Conservation (phyloP, 2,888 invertebrate genomes). For the Sinodicranocentrus sp. region DNA sequence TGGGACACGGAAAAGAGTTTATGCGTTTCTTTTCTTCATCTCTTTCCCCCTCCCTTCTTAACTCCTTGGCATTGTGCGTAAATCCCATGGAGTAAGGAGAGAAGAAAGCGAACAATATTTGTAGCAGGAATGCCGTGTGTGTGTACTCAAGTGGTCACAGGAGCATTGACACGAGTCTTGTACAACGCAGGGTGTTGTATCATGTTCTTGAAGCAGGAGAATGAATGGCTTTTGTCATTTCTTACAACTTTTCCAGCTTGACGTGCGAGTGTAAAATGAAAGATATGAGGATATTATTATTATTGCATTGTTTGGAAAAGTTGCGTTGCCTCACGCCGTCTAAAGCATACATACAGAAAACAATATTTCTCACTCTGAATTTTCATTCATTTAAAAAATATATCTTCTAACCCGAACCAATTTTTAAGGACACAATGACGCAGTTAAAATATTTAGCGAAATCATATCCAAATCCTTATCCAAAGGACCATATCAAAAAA, state of each 20-base stretch:
- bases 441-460: too few relatives aligned
- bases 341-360: too few relatives aligned
- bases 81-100: background rate
- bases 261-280: background rate
- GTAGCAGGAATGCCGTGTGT: constrained; percentile 27
- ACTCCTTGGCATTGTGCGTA: background rate
- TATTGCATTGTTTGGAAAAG: too few relatives aligned
- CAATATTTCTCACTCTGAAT: background rate
- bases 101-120: constrained; percentile 20
- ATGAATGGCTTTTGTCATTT: constrained; percentile 43
- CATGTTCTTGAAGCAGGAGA: constrained; percentile 26
- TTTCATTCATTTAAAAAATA: constrained; percentile 10
- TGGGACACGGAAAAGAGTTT: constrained; percentile 11
- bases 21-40: background rate
- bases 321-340: too few relatives aligned
- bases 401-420: too few relatives aligned
- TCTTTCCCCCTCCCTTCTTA: background rate
- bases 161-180: constrained; percentile 63
- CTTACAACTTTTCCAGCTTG: too few relatives aligned
- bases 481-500: too few relatives aligned
- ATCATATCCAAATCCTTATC: too few relatives aligned
- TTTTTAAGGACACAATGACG: too few relatives aligned
- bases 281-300: too few relatives aligned
- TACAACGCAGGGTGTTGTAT: constrained; percentile 45
- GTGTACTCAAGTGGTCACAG: constrained; percentile 54